Evolutionary conservation across 1,140 invertebrate genomes (phyloP).

Genomic region (Drosophila truncata): DNA sequence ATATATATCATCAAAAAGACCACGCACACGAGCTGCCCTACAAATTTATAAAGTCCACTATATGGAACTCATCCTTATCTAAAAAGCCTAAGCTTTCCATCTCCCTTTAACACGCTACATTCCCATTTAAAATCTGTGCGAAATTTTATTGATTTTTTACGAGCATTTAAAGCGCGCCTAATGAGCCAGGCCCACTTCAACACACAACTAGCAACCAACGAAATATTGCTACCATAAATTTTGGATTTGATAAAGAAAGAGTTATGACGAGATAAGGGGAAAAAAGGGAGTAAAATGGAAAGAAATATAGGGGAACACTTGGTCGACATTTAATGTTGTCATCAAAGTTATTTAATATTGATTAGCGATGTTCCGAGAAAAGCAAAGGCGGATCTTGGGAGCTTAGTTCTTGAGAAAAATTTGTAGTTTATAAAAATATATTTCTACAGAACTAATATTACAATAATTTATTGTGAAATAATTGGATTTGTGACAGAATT

Average conservation of each 20-base stretch:
- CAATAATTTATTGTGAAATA: background rate
- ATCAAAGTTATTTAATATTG: slow-evolving; percentile 21
- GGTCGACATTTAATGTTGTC: slow-evolving; percentile 14
- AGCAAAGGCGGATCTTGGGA: too few species aligned
- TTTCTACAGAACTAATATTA: background rate
- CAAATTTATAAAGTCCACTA: background rate
- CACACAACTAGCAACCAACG: slow-evolving; percentile 9
- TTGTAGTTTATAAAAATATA: background rate
- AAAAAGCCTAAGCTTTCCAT: slow-evolving; percentile 17
- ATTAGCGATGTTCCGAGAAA: background rate
- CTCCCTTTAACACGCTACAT: slow-evolving; percentile 35
- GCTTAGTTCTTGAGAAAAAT: background rate
- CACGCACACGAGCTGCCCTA: slow-evolving; percentile 39
- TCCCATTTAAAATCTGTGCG: slow-evolving; percentile 62
- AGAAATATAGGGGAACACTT: slow-evolving; percentile 10
- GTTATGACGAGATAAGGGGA: slow-evolving; percentile 6
- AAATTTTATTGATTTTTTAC: slow-evolving; percentile 72
- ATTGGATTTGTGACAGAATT: background rate
- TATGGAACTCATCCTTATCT: slow-evolving; percentile 13
- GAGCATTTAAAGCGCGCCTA: slow-evolving; percentile 42
- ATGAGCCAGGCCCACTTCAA: slow-evolving; percentile 40
- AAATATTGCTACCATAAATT: slow-evolving; percentile 42
- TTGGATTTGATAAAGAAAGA: slow-evolving; percentile 58
- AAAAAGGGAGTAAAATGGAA: slow-evolving; percentile 4
- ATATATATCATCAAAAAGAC: slow-evolving; percentile 43